Conservation (phyloP, 2,113 vertebrate species). For the Cygnus atratus region DNA sequence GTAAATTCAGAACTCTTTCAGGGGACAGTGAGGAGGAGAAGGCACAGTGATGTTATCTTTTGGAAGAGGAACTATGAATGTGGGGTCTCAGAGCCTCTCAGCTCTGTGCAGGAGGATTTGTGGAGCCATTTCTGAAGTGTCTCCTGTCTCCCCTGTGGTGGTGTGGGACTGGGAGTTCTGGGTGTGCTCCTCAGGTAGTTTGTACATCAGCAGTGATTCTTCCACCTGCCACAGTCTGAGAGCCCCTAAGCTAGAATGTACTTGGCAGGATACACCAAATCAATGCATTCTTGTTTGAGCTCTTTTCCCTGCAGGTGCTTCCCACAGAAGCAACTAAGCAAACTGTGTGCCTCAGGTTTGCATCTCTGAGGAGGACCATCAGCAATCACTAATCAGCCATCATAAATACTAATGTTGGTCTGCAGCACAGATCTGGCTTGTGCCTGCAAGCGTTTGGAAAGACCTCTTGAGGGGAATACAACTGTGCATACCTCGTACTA, state of each 20-base stretch:
- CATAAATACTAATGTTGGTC: not conserved
- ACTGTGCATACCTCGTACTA: not conserved
- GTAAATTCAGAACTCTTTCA: not conserved
- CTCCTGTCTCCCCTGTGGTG: not conserved
- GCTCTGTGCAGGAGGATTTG: not conserved
- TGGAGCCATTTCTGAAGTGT: not conserved
- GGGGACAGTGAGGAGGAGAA: not conserved
- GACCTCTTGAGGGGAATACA: not conserved
- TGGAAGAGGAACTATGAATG: not conserved
- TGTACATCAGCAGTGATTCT: not conserved
- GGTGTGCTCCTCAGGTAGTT: not conserved
- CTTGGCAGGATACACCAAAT: fast-evolving
- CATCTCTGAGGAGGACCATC: not conserved
- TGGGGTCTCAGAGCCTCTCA: not conserved
- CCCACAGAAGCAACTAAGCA: not conserved
- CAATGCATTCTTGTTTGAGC: not conserved
- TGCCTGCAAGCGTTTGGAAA: not conserved
- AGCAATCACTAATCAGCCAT: not conserved
- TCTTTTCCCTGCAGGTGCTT: not conserved
- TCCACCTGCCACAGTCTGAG: not conserved
- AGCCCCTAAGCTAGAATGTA: not conserved
- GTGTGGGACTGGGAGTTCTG: not conserved
- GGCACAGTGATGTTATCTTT: not conserved
- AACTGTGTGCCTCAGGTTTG: not conserved
- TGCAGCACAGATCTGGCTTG: not conserved